phyloP scores from a whole-genome alignment of 2,113 vertebrate species.

The Lutjanus erythropterus region DNA sequence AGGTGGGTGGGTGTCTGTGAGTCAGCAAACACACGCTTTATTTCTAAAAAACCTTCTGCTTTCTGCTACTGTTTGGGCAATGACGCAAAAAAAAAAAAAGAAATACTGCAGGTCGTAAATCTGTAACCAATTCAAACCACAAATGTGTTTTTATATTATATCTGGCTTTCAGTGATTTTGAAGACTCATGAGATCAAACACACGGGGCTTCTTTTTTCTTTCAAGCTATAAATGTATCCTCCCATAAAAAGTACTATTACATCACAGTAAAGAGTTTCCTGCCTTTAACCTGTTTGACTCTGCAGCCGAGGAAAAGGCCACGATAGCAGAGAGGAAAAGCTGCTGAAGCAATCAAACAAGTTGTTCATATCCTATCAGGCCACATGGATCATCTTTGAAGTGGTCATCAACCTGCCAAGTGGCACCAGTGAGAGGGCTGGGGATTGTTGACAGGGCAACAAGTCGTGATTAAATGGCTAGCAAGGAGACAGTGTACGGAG shows the following conservation, averaged over 20 bases:
- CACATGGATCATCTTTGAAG: not conserved
- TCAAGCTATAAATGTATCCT: conserved; percentile 18
- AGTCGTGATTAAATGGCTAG: conserved; percentile 32
- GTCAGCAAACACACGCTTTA: conserved; percentile 3
- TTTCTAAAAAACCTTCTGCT: conserved; percentile 15
- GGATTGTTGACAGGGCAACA: conserved; percentile 3
- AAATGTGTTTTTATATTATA: conserved; percentile 18
- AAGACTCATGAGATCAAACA: conserved; percentile 22
- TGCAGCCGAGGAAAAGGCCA: not conserved
- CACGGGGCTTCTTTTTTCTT: not conserved
- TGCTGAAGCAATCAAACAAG: not conserved
- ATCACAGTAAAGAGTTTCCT: conserved; percentile 43
- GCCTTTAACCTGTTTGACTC: conserved; percentile 20
- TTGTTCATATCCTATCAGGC: conserved; percentile 1
- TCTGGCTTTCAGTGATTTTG: not conserved
- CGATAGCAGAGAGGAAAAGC: not conserved
- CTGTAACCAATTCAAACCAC: not conserved
- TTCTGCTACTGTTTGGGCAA: not conserved
- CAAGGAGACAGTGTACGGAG: conserved; percentile 5
- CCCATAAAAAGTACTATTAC: conserved; percentile 17
- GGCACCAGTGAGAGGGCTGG: not conserved
- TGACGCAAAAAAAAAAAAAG: not conserved
- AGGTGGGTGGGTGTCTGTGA: conserved; percentile 17
- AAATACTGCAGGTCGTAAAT: conserved; percentile 30
- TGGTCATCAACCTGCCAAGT: conserved; percentile 6